Conservation (phyloP, 37 sponge, comb jelly and placozoan genomes). For the Beroe ovata region DNA sequence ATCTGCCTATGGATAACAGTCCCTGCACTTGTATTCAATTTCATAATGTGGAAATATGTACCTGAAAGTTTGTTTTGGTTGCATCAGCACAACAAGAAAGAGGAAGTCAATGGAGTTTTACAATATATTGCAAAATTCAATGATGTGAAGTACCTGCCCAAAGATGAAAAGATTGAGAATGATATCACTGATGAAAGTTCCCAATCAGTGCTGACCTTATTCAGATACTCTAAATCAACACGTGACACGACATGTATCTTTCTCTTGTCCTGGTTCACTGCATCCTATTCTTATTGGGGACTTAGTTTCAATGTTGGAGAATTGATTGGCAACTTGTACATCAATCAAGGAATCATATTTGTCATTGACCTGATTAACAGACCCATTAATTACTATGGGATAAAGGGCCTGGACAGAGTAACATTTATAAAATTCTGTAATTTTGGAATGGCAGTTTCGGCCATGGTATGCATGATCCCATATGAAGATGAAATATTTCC, state of each 20-base stretch:
- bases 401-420: constrained; percentile 15
- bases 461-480: constrained; percentile 50
- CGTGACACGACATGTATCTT: background rate
- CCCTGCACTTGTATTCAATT: background rate
- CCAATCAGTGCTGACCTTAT: background rate
- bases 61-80: constrained; percentile 47
- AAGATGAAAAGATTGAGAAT: background rate
- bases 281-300: constrained; percentile 46
- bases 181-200: background rate
- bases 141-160: background rate
- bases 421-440: constrained; percentile 21
- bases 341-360: constrained; percentile 32
- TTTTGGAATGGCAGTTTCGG: constrained; percentile 16
- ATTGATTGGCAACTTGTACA: constrained; percentile 51
- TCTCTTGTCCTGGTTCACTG: constrained; percentile 34
- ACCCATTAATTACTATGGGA: constrained; percentile 51
- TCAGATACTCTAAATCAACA: background rate
- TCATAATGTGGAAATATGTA: background rate
- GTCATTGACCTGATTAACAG: constrained; percentile 35
- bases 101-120: background rate
- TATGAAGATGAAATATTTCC: constrained; percentile 55
- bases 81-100: background rate
- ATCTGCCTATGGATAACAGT: background rate
- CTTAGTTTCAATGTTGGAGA: constrained; percentile 62
- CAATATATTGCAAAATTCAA: constrained; percentile 36